Evolutionary conservation across 1,140 invertebrate genomes (phyloP).

Genomic region (Leptopilina clavipes): DNA sequence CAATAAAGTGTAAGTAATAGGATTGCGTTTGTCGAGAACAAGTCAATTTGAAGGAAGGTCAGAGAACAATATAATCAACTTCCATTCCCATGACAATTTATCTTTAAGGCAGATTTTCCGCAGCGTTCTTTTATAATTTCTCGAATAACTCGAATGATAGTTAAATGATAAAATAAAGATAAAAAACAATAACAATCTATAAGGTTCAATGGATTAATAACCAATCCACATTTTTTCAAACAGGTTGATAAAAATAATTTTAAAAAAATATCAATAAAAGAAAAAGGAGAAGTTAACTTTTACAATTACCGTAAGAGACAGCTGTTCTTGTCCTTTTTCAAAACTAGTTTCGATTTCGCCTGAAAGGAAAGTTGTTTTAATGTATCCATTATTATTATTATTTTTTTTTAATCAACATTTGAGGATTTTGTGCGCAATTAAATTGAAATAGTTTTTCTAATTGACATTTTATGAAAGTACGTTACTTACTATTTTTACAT

Average conservation of each 20-base stretch:
- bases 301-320: constrained; percentile 68
- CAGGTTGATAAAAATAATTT: no score
- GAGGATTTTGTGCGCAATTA: neutral
- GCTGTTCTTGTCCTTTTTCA: constrained; percentile 62
- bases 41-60: constrained; percentile 1
- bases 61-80: constrained; percentile 20
- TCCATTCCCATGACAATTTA: constrained; percentile 4
- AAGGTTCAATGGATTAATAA: no score
- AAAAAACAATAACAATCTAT: no score
- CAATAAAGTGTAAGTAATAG: neutral
- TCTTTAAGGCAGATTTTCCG: neutral
- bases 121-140: neutral
- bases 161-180: no score
- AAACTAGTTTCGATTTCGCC: constrained; percentile 58
- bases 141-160: neutral
- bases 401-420: neutral
- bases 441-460: neutral
- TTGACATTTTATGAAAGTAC: neutral
- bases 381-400: neutral
- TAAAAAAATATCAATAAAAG: no score
- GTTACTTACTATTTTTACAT: constrained; percentile 51
- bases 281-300: constrained; percentile 33
- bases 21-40: neutral
- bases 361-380: constrained; percentile 40
- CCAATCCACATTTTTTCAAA: no score